Conservation (phyloP, 2,113 vertebrate genomes). For the Thinocorus orbignyianus region DNA sequence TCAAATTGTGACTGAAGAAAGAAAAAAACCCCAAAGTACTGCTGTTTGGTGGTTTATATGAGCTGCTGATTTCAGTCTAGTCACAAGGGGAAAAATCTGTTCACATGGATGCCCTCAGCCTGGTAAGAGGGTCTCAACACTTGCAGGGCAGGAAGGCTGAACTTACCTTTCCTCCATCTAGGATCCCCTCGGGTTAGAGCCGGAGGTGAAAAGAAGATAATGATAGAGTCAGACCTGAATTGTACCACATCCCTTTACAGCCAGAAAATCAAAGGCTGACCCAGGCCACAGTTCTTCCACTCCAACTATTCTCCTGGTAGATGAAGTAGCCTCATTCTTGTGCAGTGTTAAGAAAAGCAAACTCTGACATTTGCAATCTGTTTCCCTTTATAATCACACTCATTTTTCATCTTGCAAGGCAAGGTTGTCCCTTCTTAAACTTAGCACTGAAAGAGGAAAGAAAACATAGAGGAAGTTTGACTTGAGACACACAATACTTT, state of each 20-base stretch:
- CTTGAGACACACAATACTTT: neutral
- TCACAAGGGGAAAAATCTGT: neutral
- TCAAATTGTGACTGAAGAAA: neutral
- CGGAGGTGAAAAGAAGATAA: neutral
- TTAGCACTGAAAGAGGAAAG: neutral
- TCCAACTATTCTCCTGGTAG: neutral
- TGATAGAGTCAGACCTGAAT: neutral
- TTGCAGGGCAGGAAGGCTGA: neutral
- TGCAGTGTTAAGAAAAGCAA: neutral
- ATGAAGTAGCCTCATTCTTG: neutral
- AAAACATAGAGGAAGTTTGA: neutral
- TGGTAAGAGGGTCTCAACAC: neutral
- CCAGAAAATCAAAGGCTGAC: neutral
- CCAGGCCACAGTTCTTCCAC: neutral
- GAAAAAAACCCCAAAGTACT: neutral
- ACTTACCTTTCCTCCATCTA: neutral
- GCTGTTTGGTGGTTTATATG: neutral
- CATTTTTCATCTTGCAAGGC: neutral
- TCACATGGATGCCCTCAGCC: neutral
- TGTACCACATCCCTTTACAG: neutral
- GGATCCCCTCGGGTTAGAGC: neutral
- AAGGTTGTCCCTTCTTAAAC: neutral
- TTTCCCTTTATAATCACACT: neutral
- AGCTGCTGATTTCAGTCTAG: neutral
- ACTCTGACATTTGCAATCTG: neutral